Percentiles rank a stretch among this genome's conserved stretches.
phyloP scores from a whole-genome alignment of 2,888 invertebrate genomes.

The Caprella mutica region DNA sequence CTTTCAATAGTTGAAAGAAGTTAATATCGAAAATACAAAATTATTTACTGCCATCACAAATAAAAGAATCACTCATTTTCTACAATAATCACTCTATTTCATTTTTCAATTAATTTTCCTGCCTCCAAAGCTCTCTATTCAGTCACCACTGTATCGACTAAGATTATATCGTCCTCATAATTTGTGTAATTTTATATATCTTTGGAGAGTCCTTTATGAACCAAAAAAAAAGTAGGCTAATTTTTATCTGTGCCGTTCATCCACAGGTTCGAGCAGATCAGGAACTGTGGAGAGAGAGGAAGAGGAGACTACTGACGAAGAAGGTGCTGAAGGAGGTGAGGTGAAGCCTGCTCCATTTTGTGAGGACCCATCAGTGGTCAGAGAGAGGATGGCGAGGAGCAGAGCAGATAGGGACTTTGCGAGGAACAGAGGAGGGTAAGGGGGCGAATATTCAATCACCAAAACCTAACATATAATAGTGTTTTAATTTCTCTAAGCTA shows the following conservation, averaged over 20 bases:
- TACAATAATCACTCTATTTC: too few species aligned
- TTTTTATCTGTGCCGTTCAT: constrained; percentile 16
- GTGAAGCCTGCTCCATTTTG: constrained; percentile 12
- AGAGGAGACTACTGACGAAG: not conserved
- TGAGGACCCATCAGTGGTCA: constrained; percentile 22
- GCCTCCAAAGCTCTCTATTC: too few species aligned
- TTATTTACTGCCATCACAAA: too few species aligned
- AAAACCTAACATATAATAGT: not conserved
- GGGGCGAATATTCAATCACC: not conserved
- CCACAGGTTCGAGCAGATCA: constrained; percentile 8
- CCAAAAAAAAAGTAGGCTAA: too few species aligned
- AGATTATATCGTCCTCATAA: too few species aligned
- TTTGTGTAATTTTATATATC: too few species aligned
- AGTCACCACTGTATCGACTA: too few species aligned
- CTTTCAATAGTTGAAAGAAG: too few species aligned
- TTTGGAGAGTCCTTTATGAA: too few species aligned
- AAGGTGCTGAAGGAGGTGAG: not conserved
- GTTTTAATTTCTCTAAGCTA: not conserved
- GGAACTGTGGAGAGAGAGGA: constrained; percentile 10
- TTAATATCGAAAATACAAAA: too few species aligned
- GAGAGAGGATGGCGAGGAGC: constrained; percentile 18
- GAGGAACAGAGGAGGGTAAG: not conserved
- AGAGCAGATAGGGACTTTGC: constrained; percentile 14
- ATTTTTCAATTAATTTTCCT: too few species aligned
- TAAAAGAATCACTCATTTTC: too few species aligned